Evolutionary conservation across 2,888 invertebrate species (phyloP).

Genomic region (Pyrgus malvae): DNA sequence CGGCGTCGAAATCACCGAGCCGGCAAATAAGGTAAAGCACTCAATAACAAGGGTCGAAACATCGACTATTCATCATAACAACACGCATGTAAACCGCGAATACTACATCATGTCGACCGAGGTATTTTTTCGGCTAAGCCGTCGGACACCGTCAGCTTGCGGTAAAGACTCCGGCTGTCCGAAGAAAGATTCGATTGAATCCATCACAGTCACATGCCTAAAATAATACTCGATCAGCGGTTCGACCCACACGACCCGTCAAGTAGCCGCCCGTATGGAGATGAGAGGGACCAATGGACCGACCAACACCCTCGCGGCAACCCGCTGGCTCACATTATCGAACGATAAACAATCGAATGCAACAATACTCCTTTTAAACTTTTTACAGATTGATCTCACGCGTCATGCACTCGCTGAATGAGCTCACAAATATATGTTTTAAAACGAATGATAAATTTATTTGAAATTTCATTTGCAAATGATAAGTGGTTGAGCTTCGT

Average conservation of each 20-base stretch:
- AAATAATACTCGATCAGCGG: constrained; percentile 66
- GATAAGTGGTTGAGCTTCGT: constrained; percentile 10
- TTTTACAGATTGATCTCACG: constrained; percentile 18
- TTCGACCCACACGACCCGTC: constrained; percentile 50
- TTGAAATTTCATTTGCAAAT: constrained; percentile 19
- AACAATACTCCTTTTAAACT: constrained; percentile 26
- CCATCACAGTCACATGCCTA: constrained; percentile 77
- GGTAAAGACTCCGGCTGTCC: constrained; percentile 66
- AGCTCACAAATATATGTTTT: constrained; percentile 23
- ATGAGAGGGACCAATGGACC: constrained; percentile 54
- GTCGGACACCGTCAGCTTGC: constrained; percentile 16
- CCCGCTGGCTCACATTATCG: constrained; percentile 58
- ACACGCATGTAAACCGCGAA: constrained; percentile 56
- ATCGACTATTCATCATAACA: constrained; percentile 61
- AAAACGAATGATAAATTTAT: constrained; percentile 20
- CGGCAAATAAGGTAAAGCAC: constrained; percentile 49
- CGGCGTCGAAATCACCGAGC: constrained; percentile 17
- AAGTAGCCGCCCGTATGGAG: constrained; percentile 54
- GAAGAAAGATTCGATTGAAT: constrained; percentile 70
- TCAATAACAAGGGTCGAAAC: constrained; percentile 55
- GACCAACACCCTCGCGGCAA: constrained; percentile 51
- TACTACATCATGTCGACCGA: constrained; percentile 61
- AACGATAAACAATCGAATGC: constrained; percentile 55
- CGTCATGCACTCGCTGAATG: constrained; percentile 7
- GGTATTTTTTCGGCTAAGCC: constrained; percentile 18